Conservation (phyloP, 1,140 invertebrate species). For the Panagrolaimus sp. region DNA sequence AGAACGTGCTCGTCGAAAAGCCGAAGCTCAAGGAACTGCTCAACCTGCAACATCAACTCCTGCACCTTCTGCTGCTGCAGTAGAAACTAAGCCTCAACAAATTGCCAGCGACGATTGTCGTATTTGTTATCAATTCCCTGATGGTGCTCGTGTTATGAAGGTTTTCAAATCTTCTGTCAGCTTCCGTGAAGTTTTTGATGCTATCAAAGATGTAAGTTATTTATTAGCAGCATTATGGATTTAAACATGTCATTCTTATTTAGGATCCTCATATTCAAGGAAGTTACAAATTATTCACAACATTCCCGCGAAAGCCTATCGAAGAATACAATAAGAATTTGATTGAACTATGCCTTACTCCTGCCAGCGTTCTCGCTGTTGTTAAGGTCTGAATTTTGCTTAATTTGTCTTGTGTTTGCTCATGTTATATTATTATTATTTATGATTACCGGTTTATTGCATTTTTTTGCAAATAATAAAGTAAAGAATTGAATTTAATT, state of each 20-base stretch:
- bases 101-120: slow-evolving; percentile 3
- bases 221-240: neutral
- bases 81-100: neutral
- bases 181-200: slow-evolving; percentile 12
- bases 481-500: neutral
- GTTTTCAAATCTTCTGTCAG: slow-evolving; percentile 5
- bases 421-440: neutral
- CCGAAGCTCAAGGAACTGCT: neutral
- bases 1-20: neutral
- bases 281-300: neutral
- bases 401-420: neutral
- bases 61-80: neutral
- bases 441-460: neutral
- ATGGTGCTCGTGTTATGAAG: slow-evolving; percentile 9
- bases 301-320: slow-evolving; percentile 4
- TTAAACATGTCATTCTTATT: neutral
- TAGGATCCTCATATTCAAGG: slow-evolving; percentile 10
- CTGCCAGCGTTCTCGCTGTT: slow-evolving; percentile 11
- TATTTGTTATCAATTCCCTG: slow-evolving; percentile 5
- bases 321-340: slow-evolving; percentile 15
- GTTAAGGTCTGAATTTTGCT: slow-evolving; percentile 13
- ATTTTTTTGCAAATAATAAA: slow-evolving; percentile 5
- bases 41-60: too few relatives aligned
- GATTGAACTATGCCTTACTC: slow-evolving; percentile 8
- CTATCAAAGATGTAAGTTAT: slow-evolving; percentile 8